Percentiles rank a stretch among this genome's conserved stretches.
Conservation (phyloP, 2,888 invertebrate species). For the Drosophila flavopinicola region DNA sequence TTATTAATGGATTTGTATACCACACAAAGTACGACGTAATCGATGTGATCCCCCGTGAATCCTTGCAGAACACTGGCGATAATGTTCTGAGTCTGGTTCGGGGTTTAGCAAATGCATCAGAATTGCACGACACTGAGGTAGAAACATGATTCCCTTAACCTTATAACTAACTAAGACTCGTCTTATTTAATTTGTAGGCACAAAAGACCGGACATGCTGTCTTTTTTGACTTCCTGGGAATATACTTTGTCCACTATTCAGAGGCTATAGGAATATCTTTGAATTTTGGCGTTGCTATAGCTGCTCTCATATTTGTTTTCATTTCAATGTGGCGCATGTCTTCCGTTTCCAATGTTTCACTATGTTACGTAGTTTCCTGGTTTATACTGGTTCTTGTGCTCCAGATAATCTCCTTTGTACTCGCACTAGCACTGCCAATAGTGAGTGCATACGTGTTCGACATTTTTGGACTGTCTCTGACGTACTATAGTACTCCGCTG, state of each 20-base stretch:
- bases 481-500: conserved; percentile 87
- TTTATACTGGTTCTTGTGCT: conserved; percentile 42
- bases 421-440: conserved; percentile 78
- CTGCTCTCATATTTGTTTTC: conserved; percentile 75
- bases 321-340: conserved; percentile 75
- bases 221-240: conserved; percentile 90
- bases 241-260: conserved; percentile 88
- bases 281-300: conserved; percentile 80
- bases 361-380: conserved; percentile 61
- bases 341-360: conserved; percentile 54
- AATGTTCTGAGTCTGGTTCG: conserved; percentile 87
- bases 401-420: conserved; percentile 67
- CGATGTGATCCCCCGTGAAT: conserved; percentile 87
- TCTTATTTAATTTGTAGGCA: conserved; percentile 79
- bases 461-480: conserved; percentile 84
- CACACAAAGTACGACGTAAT: conserved; percentile 90
- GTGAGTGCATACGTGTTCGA: conserved; percentile 83
- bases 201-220: conserved; percentile 85
- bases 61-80: conserved; percentile 90
- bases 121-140: conserved; percentile 74
- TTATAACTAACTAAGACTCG: too few species aligned
- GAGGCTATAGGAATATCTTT: conserved; percentile 82
- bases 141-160: background rate
- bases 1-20: conserved; percentile 90
- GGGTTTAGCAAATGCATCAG: conserved; percentile 84